Percentiles rank a stretch among this genome's conserved stretches.
These are phyloP conservation scores for Oreochromis niloticus DNA, from an alignment of 2,113 vertebrate genomes.

Conservation along the genomic window DNA sequence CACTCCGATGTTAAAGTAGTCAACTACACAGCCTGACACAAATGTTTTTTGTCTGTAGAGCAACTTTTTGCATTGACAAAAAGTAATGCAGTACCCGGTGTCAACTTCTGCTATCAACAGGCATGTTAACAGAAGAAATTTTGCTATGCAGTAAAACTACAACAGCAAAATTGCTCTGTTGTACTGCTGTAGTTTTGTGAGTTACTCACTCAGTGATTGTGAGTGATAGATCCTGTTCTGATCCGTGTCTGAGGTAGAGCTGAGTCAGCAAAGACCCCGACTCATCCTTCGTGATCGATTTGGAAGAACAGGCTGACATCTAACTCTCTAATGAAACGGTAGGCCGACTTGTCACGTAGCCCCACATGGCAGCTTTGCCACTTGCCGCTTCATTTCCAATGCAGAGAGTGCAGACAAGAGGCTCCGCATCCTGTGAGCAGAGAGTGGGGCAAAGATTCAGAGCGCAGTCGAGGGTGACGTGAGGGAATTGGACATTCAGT, in stretches of 20 bases:
- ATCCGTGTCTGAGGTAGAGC: neutral
- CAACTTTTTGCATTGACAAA: neutral
- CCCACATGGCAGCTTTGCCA: neutral
- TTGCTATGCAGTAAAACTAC: neutral
- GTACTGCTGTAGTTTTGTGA: neutral
- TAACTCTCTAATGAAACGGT: neutral
- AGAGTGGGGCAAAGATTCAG: neutral
- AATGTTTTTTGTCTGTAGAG: neutral
- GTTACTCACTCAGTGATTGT: neutral
- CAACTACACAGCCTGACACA: neutral
- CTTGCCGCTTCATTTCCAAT: slow-evolving; percentile 5
- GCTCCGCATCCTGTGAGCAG: slow-evolving; percentile 33
- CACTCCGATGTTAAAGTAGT: neutral
- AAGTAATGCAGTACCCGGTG: neutral
- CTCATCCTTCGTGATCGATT: neutral
- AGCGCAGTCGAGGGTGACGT: slow-evolving; percentile 10
- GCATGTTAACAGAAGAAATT: neutral
- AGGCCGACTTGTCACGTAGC: neutral
- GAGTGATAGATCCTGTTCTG: neutral
- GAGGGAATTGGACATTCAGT: slow-evolving; percentile 55
- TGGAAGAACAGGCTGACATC: neutral
- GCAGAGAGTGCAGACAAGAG: neutral
- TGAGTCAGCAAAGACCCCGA: neutral
- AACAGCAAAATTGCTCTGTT: neutral
- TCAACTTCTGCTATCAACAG: neutral